Evolutionary conservation across 35 echinoderm and acorn worm genomes (phyloP).

Genomic region (Diadema setosum): DNA sequence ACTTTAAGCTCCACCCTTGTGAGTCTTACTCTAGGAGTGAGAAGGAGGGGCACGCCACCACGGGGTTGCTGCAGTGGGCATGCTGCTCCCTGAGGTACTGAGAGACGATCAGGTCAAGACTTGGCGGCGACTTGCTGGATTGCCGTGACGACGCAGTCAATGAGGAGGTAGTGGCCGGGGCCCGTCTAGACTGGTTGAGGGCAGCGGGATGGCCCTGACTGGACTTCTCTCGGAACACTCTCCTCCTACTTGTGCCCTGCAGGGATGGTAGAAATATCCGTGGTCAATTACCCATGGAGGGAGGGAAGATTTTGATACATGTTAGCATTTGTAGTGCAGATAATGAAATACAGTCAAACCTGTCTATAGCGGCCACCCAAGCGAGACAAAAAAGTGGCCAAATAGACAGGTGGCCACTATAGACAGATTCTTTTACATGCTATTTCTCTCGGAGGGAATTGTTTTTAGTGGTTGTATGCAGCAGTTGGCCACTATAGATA

Average conservation of each 20-base stretch:
- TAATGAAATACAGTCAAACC: too few species aligned
- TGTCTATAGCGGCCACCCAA: too few species aligned
- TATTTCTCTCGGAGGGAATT: too few species aligned
- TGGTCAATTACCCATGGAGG: too few species aligned
- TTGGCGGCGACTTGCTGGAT: constrained; percentile 50
- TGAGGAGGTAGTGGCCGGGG: neutral
- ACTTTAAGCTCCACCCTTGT: too few species aligned
- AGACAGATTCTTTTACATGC: too few species aligned
- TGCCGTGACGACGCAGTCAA: neutral
- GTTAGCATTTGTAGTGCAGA: too few species aligned
- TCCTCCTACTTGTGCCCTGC: constrained; percentile 22
- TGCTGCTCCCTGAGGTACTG: constrained; percentile 91
- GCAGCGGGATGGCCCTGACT: constrained; percentile 36
- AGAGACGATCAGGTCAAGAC: constrained; percentile 79
- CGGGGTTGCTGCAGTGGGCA: constrained; percentile 91
- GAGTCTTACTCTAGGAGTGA: constrained; percentile 95
- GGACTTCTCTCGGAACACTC: constrained; percentile 55
- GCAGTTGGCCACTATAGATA: too few species aligned
- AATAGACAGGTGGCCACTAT: too few species aligned
- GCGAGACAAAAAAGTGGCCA: too few species aligned
- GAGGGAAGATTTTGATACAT: too few species aligned
- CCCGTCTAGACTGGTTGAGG: neutral
- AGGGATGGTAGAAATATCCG: neutral
- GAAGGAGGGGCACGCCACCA: constrained; percentile 88
- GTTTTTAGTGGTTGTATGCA: too few species aligned